Base-by-base conservation (phyloP, 2,888 invertebrate species). In the Erebia aethiops region DNA sequence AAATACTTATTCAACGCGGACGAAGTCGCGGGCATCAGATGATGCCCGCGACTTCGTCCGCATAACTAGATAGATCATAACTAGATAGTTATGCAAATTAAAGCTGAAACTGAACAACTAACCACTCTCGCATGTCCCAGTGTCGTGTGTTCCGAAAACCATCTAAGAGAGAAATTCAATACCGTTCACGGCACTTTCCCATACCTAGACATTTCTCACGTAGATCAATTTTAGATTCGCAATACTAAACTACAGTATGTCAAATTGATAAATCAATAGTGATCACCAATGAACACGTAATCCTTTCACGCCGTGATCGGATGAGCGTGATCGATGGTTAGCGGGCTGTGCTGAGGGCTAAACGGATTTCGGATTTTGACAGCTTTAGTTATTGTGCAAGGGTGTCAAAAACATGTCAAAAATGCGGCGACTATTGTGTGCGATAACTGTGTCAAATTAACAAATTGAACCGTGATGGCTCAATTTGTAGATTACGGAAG, bases 211-310 rank as follows among this genome's bases (percentile, higher is more conserved):
- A 78, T 79, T 86, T 89, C 89, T 86, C 89, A 87, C 87, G 84
- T 81, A 82, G 88, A 90, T 90, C 89, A 85, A 90, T 87, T 87
- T 84, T 67, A 78, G 81, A 89, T 88, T 88, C 82, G 89, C 87
- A 86, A 88, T 87, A 85, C 79, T 74, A 78, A 78, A 80, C 77
- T 75, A 77, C 80, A 77, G 82, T 89, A 85, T 89, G 82, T 78
- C 89, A 83, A 91, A 91, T 91, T 81, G 86, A 79, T 89, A 90
- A 90, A 89, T 85, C 87, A 91, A 91, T 85, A 90, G 73, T 76
- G 73, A 77, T 54, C 54, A 54, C 52, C 16, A 16, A 10, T 8
- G 16, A 78, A 79, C 79, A 79, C 79, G 80, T 84, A 89, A 89
- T 87, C 89, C 85, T 84, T 85, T 82, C 82, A 86, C 76, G 76